A percentile compares a stretch with the other conserved stretches of the same genome.
These are phyloP conservation scores for Potamarius usumacintae DNA, from an alignment of 2,113 vertebrate genomes.

Conservation along the genomic window DNA sequence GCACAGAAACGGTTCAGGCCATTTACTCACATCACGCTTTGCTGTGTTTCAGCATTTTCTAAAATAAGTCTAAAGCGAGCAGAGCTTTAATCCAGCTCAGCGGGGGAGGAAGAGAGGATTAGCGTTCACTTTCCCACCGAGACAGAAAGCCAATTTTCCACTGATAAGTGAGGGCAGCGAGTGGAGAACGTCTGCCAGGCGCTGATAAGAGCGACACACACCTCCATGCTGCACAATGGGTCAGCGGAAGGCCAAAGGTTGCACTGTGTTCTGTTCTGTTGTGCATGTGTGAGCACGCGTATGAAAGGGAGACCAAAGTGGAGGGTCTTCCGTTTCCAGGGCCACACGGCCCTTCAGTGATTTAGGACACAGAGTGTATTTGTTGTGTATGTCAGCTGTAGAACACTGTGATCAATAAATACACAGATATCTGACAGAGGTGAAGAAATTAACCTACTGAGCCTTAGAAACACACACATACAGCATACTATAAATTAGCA, in stretches of 20 bases:
- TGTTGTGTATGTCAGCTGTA: background rate
- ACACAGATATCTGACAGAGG: background rate
- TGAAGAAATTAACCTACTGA: slow-evolving; percentile 3
- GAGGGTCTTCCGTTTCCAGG: slow-evolving; percentile 1
- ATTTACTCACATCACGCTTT: slow-evolving; percentile 17
- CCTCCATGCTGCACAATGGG: background rate
- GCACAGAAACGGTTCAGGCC: background rate
- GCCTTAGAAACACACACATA: background rate
- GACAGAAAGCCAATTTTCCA: slow-evolving; percentile 49
- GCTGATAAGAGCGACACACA: slow-evolving; percentile 46
- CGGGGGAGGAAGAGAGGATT: slow-evolving; percentile 42
- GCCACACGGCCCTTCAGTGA: slow-evolving; percentile 1
- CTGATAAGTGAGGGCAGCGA: slow-evolving; percentile 37
- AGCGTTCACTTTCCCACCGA: slow-evolving; percentile 38
- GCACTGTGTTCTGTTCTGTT: slow-evolving; percentile 15
- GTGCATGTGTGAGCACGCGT: background rate
- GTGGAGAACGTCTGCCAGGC: slow-evolving; percentile 31
- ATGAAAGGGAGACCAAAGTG: background rate
- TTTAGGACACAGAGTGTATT: background rate
- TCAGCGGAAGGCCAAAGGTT: slow-evolving; percentile 3
- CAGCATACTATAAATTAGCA: background rate
- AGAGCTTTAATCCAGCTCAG: slow-evolving; percentile 42
- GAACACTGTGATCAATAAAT: slow-evolving; percentile 17
- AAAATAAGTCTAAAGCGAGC: slow-evolving; percentile 46
- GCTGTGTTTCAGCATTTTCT: slow-evolving; percentile 44